Evolutionary conservation across 2,888 invertebrate species (phyloP), one percentile per base, ranked within the genome.

Genomic region (Orthosia cruda): DNA sequence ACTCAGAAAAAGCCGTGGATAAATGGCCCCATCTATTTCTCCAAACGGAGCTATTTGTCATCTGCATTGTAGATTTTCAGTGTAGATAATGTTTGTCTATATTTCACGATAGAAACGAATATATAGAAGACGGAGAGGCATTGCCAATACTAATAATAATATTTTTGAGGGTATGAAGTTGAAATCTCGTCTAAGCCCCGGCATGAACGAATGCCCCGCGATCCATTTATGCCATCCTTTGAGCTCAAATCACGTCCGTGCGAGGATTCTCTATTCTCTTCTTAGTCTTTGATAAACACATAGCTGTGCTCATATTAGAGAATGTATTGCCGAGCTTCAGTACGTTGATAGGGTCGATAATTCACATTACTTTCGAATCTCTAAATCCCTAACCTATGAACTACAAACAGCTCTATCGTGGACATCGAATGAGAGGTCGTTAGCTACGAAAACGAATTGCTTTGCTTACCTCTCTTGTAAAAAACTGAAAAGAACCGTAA

Each of bases 231-330:
- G 86, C 90, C 89, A 88, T 88, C 87, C 89, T 80, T 87, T 85
- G 80, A 85, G 91, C 88, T 90, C 86, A 88, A 92, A 93, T 92
- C 92, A 94, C 92, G 92, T 92, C 88, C 90, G 86, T 77, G 68
- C 59, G 74, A 87, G 89, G 90, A 91, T 91, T 92, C 90, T 66
- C 83, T 80, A 72, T 81, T 85, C 71, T 81, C 77, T 87, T 80
- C 81, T 84, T 85, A 83, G 74, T 84, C 81, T 87, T 88, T 86
- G 82, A 86, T 83, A 88, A 85, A 88, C 74, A 87, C 50, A 79
- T 81, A 81, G 57, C 79, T 77, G 66, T 67, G 59, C 70, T 84
- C 66, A 84, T 72, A 71, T 65, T 64, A 70, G 23, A 68, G 47
- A 81, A 79, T 63, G 59, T 74, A 82, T 79, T 77, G 66, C 67